Percentiles rank a stretch among this genome's conserved stretches.
phyloP scores from a whole-genome alignment of 2,797 vertebrate species.

The Mallotus villosus region DNA sequence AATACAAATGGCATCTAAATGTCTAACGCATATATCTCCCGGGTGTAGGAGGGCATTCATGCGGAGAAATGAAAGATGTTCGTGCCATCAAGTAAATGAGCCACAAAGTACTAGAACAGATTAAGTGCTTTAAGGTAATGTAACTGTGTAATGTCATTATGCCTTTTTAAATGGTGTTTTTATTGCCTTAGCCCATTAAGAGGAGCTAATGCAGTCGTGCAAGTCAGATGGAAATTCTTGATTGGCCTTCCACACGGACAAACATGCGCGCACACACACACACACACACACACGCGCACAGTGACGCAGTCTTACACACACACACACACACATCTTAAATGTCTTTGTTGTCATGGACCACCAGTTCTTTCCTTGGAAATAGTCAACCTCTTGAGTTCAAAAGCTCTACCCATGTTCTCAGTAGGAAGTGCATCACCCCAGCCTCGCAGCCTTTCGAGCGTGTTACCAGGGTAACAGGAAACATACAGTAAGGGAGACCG shows the following conservation, averaged over 20 bases:
- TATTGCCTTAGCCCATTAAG: not conserved
- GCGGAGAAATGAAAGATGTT: not conserved
- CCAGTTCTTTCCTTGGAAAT: too few relatives aligned
- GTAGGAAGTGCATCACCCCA: too few relatives aligned
- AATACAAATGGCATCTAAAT: not conserved
- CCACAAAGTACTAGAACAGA: not conserved
- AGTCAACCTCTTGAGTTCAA: too few relatives aligned
- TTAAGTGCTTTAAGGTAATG: not conserved
- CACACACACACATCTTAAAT: not conserved
- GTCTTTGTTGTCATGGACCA: too few relatives aligned
- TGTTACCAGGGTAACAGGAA: conserved; percentile 54
- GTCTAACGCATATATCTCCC: not conserved
- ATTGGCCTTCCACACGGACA: not conserved
- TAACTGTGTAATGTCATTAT: conserved; percentile 3
- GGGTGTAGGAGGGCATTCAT: not conserved
- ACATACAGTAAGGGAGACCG: too few relatives aligned
- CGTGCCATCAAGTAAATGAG: conserved; percentile 6
- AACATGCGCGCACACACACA: not conserved
- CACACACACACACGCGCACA: not conserved
- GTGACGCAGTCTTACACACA: not conserved
- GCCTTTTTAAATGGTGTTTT: not conserved
- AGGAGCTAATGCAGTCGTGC: too few relatives aligned
- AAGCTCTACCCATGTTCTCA: too few relatives aligned
- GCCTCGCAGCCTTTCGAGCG: not conserved
- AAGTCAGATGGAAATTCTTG: not conserved